Evolutionary conservation across 2,113 vertebrate species (phyloP).

Genomic region (Heteronetta atricapilla): DNA sequence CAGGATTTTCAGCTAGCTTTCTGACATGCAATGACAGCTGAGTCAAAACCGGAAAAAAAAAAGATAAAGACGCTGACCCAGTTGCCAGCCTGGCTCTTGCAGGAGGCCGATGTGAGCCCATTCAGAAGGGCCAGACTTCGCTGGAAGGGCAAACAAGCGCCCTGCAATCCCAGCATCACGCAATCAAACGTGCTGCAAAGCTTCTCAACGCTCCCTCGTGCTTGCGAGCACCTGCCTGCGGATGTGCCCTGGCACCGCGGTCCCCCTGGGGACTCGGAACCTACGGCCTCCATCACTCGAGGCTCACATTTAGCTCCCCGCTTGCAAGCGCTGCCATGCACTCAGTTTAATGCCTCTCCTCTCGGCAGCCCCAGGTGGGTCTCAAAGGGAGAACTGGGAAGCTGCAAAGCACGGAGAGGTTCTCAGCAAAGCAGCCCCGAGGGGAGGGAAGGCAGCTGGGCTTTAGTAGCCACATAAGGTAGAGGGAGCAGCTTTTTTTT

Average conservation of each 20-base stretch:
- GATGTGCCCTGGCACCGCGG: background rate
- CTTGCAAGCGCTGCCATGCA: background rate
- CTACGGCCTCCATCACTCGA: background rate
- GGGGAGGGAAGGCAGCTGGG: background rate
- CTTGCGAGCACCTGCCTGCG: background rate
- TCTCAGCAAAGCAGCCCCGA: background rate
- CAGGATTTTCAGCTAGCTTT: background rate
- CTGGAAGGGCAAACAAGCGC: background rate
- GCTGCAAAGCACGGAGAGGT: background rate
- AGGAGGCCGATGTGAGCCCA: background rate
- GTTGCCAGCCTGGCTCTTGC: background rate
- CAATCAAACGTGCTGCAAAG: background rate
- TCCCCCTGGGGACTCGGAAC: background rate
- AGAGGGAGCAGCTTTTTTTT: background rate
- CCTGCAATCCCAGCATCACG: background rate
- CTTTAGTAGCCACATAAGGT: background rate
- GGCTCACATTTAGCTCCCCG: background rate
- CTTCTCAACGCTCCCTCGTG: background rate
- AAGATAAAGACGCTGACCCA: background rate
- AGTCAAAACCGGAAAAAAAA: background rate
- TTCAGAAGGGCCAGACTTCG: background rate
- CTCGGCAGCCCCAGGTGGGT: background rate
- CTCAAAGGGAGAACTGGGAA: background rate
- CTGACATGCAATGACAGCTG: background rate
- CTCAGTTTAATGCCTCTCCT: background rate